phyloP scores from a whole-genome alignment of 2,113 vertebrate species.

The Blennius ocellaris region DNA sequence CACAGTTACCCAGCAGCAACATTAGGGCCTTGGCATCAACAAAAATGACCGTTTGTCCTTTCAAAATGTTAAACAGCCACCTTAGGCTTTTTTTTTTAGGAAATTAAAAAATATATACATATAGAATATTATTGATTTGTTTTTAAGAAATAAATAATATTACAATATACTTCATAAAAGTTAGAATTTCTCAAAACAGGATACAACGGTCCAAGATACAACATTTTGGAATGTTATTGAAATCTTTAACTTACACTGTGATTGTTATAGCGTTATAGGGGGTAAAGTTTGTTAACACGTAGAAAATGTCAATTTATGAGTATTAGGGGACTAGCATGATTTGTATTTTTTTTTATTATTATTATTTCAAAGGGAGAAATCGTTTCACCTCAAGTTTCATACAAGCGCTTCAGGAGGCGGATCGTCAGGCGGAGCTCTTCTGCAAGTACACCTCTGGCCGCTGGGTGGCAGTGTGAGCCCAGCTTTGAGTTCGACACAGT shows the following conservation, averaged over 20 bases:
- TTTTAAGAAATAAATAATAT: no score
- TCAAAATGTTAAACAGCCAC: no score
- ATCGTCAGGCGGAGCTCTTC: conserved; percentile 46
- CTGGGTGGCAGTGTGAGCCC: conserved; percentile 74
- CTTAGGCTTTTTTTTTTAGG: no score
- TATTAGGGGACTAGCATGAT: not conserved
- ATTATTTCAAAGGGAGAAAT: conserved; percentile 23
- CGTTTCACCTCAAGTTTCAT: conserved; percentile 9
- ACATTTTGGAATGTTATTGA: no score
- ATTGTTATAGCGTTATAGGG: no score
- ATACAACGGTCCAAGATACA: no score
- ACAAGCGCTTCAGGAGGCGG: conserved; percentile 72
- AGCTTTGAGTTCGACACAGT: conserved; percentile 58
- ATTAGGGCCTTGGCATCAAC: not conserved
- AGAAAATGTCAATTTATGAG: not conserved
- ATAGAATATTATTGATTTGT: no score
- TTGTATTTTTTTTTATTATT: not conserved
- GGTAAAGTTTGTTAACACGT: no score
- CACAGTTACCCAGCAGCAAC: not conserved
- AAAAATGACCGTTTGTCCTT: not conserved
- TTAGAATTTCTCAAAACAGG: no score
- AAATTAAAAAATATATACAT: no score
- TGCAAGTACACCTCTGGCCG: conserved; percentile 80
- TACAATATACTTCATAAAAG: no score
- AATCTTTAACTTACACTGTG: no score